Evolutionary conservation across 2,113 vertebrate species (phyloP), one percentile per base, ranked within the genome.

Genomic region (Tamias sibiricus): DNA sequence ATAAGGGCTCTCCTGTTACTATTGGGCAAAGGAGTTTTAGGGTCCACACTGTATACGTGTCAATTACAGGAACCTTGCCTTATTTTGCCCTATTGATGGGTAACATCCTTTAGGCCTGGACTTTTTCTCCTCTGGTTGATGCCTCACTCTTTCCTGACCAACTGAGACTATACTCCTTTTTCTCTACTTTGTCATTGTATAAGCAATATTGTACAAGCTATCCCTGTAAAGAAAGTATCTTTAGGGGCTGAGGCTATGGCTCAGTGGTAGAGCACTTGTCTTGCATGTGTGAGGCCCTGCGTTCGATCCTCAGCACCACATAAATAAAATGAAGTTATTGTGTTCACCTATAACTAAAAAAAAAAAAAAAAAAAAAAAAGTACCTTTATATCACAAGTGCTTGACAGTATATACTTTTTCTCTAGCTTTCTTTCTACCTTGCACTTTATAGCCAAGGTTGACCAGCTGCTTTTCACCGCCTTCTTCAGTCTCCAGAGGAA

Each of bases 401-500:
- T 37, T 68, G 2, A n/a, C 30, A 9, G 47, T n/a, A 17, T n/a
- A 69, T 69, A 35, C 8, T 62, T 62, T 6, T 44, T 22, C 35
- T 72, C 32, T 49, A 5, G 1, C 83, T 87, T 22, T 44, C 22
- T 17, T 69, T 72, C 22, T 62, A 8, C 37, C 49, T 69, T 79
- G 37, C 64, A 42, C 35, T 40, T 47, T 7, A 44, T 19, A 32
- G 19, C 44, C 26, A 72, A 81, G 57, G 32, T 26, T 44, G n/a
- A 57, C 1, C 8, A 26, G 35, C 28, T 72, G 62, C 22, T 76
- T 81, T 64, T 28, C 20, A 66, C 11, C 37, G 4, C 7, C 11
- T 57, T 22, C 10, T 92, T 92, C 40, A 40, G 71, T 92, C 91
- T 91, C 49, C 76, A 49, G 81, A 90, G 64, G 75, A 83, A 57